phyloP scores from a whole-genome alignment of 2,797 vertebrate genomes.

The Muscicapa comitata region DNA sequence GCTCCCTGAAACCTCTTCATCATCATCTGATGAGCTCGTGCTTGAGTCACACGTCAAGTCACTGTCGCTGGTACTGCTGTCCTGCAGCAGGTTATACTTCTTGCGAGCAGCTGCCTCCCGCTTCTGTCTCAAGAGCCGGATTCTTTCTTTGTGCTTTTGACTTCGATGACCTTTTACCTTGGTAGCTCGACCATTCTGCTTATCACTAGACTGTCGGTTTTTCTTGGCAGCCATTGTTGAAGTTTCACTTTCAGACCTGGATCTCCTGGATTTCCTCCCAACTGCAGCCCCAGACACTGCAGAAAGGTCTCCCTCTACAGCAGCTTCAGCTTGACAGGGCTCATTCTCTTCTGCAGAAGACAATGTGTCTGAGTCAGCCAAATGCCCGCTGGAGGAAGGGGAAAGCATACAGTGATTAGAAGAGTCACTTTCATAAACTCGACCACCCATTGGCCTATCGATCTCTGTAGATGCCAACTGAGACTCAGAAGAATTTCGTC shows the following conservation, averaged over 20 bases:
- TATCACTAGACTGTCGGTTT: conserved; percentile 90
- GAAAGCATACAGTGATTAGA: conserved; percentile 96
- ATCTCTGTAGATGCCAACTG: conserved; percentile 87
- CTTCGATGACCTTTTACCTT: conserved; percentile 92
- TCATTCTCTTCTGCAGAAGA: conserved; percentile 91
- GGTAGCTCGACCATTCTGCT: conserved; percentile 87
- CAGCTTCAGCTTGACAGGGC: conserved; percentile 69
- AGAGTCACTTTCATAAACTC: conserved; percentile 91
- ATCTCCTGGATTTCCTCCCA: conserved; percentile 89
- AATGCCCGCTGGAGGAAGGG: conserved; percentile 94
- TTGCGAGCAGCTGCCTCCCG: conserved; percentile 94
- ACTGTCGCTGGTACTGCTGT: conserved; percentile 98
- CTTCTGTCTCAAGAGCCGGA: conserved; percentile 93
- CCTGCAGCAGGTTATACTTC: conserved; percentile 97
- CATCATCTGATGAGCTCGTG: conserved; percentile 83
- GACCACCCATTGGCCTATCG: conserved; percentile 80
- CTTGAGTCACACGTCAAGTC: conserved; percentile 96
- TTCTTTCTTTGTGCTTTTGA: conserved; percentile 97
- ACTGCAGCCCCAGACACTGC: conserved; percentile 64
- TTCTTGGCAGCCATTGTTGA: conserved; percentile 96
- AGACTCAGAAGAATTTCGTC: conserved; percentile 88
- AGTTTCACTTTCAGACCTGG: conserved; percentile 91
- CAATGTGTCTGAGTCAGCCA: conserved; percentile 94
- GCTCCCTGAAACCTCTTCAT: conserved; percentile 90
- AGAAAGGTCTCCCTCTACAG: conserved; percentile 76